Evolutionary conservation across 2,888 invertebrate species (phyloP).

Genomic region (Netelia fuscicornis): DNA sequence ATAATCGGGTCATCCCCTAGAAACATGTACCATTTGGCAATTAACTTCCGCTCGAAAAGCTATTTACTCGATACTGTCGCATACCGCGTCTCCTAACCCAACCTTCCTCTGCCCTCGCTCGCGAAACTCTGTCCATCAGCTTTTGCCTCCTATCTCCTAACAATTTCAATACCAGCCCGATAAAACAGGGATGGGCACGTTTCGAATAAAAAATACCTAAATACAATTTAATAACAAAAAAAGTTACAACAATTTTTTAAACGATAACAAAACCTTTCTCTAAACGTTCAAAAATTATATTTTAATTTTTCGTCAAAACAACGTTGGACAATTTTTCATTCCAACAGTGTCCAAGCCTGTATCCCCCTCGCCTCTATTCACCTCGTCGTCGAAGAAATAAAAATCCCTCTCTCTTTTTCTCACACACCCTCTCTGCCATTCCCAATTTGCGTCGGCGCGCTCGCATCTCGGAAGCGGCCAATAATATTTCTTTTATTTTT

Average conservation of each 20-base stretch:
- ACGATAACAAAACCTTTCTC: not conserved
- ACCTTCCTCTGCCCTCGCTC: conserved; percentile 21
- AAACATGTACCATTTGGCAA: conserved; percentile 56
- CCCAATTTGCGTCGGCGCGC: conserved; percentile 45
- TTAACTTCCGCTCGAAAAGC: conserved; percentile 33
- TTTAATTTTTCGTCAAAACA: not conserved
- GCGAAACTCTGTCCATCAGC: conserved; percentile 39
- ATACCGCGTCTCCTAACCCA: conserved; percentile 19
- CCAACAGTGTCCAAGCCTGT: not conserved
- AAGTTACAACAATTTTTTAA: not conserved
- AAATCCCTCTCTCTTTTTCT: not conserved
- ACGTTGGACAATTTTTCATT: conserved; percentile 1
- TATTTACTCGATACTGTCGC: conserved; percentile 57
- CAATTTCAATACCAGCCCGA: conserved; percentile 31
- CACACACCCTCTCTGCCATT: conserved; percentile 9
- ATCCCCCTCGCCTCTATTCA: not conserved
- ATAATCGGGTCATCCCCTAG: conserved; percentile 34
- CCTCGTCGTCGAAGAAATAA: conserved; percentile 1
- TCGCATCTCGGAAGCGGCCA: conserved; percentile 62
- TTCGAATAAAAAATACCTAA: conserved; percentile 13
- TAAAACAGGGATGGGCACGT: conserved; percentile 16
- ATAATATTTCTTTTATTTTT: conserved; percentile 20
- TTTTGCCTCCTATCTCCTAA: conserved; percentile 38
- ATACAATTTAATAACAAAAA: conserved; percentile 4
- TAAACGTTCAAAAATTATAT: not conserved